Percentiles rank a stretch among this genome's conserved stretches.
Conservation (phyloP, 2,797 vertebrate genomes). For the Mormyrops attenuatus region DNA sequence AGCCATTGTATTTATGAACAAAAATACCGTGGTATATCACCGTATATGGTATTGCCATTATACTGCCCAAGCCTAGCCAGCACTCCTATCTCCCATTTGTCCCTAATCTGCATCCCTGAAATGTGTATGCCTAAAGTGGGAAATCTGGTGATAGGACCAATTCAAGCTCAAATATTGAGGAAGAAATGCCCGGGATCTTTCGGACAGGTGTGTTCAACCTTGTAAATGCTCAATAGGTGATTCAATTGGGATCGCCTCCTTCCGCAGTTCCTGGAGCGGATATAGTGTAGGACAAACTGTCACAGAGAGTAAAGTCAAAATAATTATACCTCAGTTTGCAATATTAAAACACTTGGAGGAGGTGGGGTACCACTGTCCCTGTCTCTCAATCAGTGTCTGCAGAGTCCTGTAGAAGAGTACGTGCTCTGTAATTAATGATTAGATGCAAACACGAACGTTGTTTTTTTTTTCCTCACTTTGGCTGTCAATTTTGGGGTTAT, state of each 20-base stretch:
- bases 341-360: not conserved
- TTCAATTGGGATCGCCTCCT: not conserved
- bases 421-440: too few relatives aligned
- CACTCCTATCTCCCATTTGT: not conserved
- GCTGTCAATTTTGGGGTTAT: not conserved
- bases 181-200: not conserved
- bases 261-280: not conserved
- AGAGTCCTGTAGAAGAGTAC: too few relatives aligned
- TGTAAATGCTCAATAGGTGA: not conserved
- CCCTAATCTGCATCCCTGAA: not conserved
- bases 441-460: not conserved
- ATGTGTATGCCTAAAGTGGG: not conserved
- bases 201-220: not conserved
- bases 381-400: too few relatives aligned
- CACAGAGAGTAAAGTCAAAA: not conserved
- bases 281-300: not conserved
- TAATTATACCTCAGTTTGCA: not conserved
- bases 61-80: too few relatives aligned
- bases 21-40: not conserved
- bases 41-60: not conserved
- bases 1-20: not conserved
- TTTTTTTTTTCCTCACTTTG: not conserved
- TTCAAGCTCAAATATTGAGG: not conserved
- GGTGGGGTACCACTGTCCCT: too few relatives aligned
- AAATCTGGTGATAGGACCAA: too few relatives aligned